phyloP scores from a whole-genome alignment of 1,140 invertebrate species.

The Pissodes strobi region DNA sequence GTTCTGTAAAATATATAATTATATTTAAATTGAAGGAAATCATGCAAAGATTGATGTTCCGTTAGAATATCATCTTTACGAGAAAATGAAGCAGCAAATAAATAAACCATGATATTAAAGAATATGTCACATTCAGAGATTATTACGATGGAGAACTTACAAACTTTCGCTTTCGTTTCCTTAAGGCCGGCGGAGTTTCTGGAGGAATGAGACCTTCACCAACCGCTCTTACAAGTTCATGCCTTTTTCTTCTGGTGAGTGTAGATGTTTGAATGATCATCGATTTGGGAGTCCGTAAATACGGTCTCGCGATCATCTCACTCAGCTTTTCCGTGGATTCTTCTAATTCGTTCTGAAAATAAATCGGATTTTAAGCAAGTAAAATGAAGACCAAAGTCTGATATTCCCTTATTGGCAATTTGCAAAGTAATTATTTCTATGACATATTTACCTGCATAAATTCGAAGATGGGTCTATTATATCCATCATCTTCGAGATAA shows the following conservation, averaged over 20 bases:
- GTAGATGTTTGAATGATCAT: slow-evolving; percentile 67
- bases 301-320: slow-evolving; percentile 69
- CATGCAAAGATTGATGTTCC: too few species aligned
- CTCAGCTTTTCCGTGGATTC: slow-evolving; percentile 69
- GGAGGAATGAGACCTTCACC: slow-evolving; percentile 70
- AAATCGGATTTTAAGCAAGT: too few species aligned
- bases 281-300: slow-evolving; percentile 66
- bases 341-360: slow-evolving; percentile 70
- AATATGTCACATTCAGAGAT: too few species aligned
- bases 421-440: too few species aligned
- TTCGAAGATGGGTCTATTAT: slow-evolving; percentile 73
- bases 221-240: slow-evolving; percentile 69
- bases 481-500: slow-evolving; percentile 68
- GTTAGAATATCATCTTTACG: not conserved
- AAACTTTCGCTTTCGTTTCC: slow-evolving; percentile 58
- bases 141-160: slow-evolving; percentile 45
- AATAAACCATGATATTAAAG: too few species aligned
- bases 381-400: too few species aligned
- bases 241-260: slow-evolving; percentile 63
- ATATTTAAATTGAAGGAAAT: not conserved
- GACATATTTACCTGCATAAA: slow-evolving; percentile 69
- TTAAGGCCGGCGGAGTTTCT: slow-evolving; percentile 63
- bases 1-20: not conserved
- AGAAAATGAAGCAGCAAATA: too few species aligned
- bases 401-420: too few species aligned